Evolutionary conservation across 2,888 invertebrate species (phyloP), one percentile per base, ranked within the genome.

Genomic region (Ischnura elegans): DNA sequence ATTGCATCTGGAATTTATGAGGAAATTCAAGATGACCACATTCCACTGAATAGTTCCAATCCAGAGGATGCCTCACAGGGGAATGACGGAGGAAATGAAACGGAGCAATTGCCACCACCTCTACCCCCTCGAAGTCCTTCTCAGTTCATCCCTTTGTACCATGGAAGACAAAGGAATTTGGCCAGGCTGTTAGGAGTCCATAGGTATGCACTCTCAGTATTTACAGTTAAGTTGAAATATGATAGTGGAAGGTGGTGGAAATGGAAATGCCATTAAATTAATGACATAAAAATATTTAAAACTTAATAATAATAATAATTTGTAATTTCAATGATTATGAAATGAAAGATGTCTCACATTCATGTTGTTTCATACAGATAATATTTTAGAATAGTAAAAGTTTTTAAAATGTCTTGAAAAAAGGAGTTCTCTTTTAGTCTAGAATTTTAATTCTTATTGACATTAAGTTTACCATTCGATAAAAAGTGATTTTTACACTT

Each of bases 1-100:
- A 90, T 90, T n/a, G 51, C 90, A 43, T 90, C 90, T 90, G 90
- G 90, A n/a, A 90, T 90, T 25, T 90, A 90, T 90, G 90, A 90
- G 43, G 90, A 90, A 61, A 90, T 90, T 25, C 90, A 90, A 61
- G 90, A 90, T 25, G 61, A 90, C 61, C 25, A 61, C 4, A 43
- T n/a, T 13, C 43, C n/a, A n/a, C 25, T 25, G 8, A 61, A 90
- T 4, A 2, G 21, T 42, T 90, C 90, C 21, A 46, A n/a, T 46
- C 4, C 4, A 45, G 61, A 90, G 36, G 61, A 43, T 66, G 42
- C 10, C 25, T 25, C 61, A 66, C 43, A 42, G n/a, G 21, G 16
- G 19, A 36, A 21, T 43, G 43, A 43, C 13, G 61, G 25, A 0
- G 90, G 3, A 10, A 61, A 61, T 90, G 43, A 45, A 36, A 1